These are phyloP conservation scores for Therioaphis trifolii DNA, from an alignment of 2,888 invertebrate species.

Conservation along the genomic window DNA sequence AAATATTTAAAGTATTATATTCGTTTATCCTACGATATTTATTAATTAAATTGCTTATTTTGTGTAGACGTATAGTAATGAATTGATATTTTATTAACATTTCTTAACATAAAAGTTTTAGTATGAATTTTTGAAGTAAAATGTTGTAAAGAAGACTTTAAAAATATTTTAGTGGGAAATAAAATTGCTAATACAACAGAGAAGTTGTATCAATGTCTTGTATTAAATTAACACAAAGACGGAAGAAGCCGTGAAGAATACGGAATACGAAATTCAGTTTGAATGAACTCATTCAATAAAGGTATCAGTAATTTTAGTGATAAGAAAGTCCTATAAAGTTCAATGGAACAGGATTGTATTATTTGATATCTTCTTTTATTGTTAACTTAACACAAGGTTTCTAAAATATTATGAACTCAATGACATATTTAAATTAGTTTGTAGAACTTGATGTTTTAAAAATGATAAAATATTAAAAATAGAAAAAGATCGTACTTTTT, in stretches of 20 bases:
- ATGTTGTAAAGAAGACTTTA: too few relatives aligned
- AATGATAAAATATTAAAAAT: not conserved
- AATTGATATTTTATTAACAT: too few relatives aligned
- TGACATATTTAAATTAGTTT: not conserved
- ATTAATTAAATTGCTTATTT: too few relatives aligned
- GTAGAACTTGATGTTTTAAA: not conserved
- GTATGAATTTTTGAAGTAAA: too few relatives aligned
- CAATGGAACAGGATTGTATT: not conserved
- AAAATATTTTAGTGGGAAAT: too few relatives aligned
- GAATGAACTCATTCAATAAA: not conserved
- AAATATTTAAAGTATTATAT: too few relatives aligned
- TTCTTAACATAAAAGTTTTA: too few relatives aligned
- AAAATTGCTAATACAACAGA: not conserved
- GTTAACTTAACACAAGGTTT: too few relatives aligned
- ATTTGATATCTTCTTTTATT: not conserved
- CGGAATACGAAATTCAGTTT: not conserved
- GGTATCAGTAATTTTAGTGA: not conserved
- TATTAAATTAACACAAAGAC: not conserved
- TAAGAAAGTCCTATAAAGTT: slow-evolving; percentile 8
- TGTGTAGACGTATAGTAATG: too few relatives aligned
- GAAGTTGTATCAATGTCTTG: not conserved
- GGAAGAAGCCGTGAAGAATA: not conserved
- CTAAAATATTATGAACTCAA: not conserved
- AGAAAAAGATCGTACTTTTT: not conserved
- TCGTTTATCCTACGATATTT: too few relatives aligned